phyloP scores from a whole-genome alignment of 2,113 vertebrate species.

The Neomonachus schauinslandi region DNA sequence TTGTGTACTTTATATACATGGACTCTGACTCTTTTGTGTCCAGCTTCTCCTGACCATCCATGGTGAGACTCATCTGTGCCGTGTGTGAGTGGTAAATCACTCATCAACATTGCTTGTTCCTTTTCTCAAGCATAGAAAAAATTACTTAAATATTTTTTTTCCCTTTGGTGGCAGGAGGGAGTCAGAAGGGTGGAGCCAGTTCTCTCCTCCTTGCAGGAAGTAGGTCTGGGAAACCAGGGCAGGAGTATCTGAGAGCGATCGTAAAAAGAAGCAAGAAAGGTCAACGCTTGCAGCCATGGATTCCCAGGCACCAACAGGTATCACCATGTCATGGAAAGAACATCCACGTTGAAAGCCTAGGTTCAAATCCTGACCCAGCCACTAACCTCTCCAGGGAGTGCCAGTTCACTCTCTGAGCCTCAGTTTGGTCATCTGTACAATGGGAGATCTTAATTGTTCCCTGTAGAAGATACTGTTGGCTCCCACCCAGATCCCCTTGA shows the following conservation, averaged over 20 bases:
- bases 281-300: rapidly evolving
- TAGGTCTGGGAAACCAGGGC: neutral
- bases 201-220: neutral
- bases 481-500: neutral
- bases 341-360: rapidly evolving
- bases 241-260: neutral
- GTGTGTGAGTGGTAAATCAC: neutral
- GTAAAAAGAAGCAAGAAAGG: neutral
- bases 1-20: neutral
- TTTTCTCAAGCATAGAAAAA: neutral
- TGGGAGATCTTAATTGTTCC: neutral
- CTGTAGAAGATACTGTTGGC: neutral
- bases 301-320: neutral
- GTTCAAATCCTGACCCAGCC: neutral
- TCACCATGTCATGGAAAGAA: neutral
- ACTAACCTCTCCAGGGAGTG: neutral
- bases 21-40: neutral
- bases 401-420: neutral
- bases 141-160: neutral
- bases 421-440: neutral
- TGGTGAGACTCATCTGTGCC: rapidly evolving
- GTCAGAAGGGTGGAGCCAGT: neutral
- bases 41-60: no score
- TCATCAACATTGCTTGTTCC: neutral
- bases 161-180: neutral